These are phyloP conservation scores for Elgonia sp. DNA, from an alignment of 2,888 invertebrate species.

Conservation along the genomic window DNA sequence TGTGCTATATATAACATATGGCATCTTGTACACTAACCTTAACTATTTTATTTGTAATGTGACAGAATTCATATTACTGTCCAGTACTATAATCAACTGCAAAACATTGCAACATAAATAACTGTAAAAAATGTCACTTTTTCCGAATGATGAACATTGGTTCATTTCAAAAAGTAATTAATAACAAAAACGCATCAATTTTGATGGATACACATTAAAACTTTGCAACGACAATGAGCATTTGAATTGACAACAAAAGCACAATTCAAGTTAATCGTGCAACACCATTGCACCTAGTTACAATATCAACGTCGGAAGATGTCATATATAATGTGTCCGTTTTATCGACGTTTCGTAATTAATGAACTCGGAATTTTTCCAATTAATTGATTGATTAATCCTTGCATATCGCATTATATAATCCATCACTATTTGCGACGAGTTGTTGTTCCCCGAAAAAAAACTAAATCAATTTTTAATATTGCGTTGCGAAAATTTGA, in stretches of 20 bases:
- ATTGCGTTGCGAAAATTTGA: neutral
- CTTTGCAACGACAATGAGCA: neutral
- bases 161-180: constrained; percentile 4
- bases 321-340: constrained; percentile 40
- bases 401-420: neutral
- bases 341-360: constrained; percentile 36
- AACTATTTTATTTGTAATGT: too few species aligned
- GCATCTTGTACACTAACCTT: too few species aligned
- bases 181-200: neutral
- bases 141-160: too few species aligned
- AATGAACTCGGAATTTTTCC: constrained; percentile 50
- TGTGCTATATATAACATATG: too few species aligned
- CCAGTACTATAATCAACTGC: too few species aligned
- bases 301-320: constrained; percentile 34
- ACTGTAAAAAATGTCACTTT: too few species aligned
- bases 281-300: constrained; percentile 24
- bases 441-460: neutral
- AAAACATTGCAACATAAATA: too few species aligned
- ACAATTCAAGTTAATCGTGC: constrained; percentile 45
- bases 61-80: too few species aligned
- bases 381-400: constrained; percentile 65
- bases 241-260: constrained; percentile 47
- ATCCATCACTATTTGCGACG: constrained; percentile 43
- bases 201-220: too few species aligned
- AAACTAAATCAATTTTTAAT: constrained; percentile 48